Percentiles rank a stretch among this genome's conserved stretches.
These are phyloP conservation scores for Fregata magnificens DNA, from an alignment of 2,113 vertebrate genomes.

Conservation along the genomic window DNA sequence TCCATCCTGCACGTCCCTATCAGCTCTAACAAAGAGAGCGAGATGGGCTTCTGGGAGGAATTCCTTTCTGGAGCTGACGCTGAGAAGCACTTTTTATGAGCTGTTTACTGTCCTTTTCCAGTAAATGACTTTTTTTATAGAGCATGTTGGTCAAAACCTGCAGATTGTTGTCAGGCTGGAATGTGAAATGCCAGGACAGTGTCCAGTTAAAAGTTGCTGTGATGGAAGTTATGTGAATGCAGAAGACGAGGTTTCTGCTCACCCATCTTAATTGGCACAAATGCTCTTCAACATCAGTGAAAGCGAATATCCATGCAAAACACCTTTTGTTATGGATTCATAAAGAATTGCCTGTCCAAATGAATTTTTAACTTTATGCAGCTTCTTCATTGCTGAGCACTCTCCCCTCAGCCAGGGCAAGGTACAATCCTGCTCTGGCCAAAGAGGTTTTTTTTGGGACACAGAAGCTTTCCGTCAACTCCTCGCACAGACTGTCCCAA, in stretches of 20 bases:
- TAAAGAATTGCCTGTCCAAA: neutral
- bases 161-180: neutral
- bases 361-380: neutral
- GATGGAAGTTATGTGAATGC: neutral
- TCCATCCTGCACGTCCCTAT: neutral
- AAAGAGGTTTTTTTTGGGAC: neutral
- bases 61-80: constrained; percentile 36
- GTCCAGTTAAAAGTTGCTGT: neutral
- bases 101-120: constrained; percentile 34
- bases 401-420: neutral
- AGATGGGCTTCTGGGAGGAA: neutral
- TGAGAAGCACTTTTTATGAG: constrained; percentile 39
- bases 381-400: neutral
- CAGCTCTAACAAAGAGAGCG: neutral
- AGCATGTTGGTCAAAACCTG: constrained; percentile 5
- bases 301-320: neutral
- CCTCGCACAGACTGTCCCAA: neutral
- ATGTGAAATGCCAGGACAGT: neutral
- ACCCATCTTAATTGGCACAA: neutral
- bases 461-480: neutral
- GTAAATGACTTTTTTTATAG: neutral
- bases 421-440: neutral
- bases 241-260: neutral
- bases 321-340: neutral
- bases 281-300: neutral